Conservation (phyloP, 2,888 invertebrate genomes). For the Mythimna impura region DNA sequence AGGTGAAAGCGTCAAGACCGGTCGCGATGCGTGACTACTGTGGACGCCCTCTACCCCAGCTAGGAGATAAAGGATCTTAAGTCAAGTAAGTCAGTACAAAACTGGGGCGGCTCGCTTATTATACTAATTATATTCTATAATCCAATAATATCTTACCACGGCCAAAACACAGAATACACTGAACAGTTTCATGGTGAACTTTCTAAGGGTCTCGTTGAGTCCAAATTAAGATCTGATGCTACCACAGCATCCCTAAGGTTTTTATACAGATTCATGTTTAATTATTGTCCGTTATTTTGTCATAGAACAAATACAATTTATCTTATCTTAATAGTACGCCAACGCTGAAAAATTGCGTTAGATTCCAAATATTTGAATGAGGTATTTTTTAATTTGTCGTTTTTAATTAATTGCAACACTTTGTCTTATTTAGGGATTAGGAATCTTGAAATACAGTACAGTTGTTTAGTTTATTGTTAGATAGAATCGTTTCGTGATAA, state of each 20-base stretch:
- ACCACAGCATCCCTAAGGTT: conserved; percentile 66
- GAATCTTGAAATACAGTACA: background rate
- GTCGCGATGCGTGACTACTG: too few species aligned
- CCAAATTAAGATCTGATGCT: conserved; percentile 48
- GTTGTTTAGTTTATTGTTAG: background rate
- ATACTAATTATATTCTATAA: too few species aligned
- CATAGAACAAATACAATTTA: conserved; percentile 70
- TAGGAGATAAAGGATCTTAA: too few species aligned
- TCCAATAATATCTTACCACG: conserved; percentile 64
- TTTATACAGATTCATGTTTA: conserved; percentile 77
- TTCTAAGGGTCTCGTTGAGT: conserved; percentile 20
- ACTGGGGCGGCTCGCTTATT: too few species aligned
- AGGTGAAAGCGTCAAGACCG: too few species aligned
- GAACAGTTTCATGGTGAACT: conserved; percentile 72
- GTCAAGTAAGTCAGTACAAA: too few species aligned
- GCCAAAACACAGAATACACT: conserved; percentile 66
- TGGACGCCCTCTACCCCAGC: too few species aligned
- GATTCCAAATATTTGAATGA: conserved; percentile 42
- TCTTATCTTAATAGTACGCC: conserved; percentile 70
- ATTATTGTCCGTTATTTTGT: conserved; percentile 66
- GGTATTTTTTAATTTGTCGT: conserved; percentile 40
- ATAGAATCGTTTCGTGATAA: background rate
- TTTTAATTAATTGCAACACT: conserved; percentile 43
- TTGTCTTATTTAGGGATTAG: background rate
- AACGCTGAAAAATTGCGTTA: conserved; percentile 59